Evolutionary conservation across 2,888 invertebrate genomes (phyloP).

Genomic region (Chloromyia formosa): DNA sequence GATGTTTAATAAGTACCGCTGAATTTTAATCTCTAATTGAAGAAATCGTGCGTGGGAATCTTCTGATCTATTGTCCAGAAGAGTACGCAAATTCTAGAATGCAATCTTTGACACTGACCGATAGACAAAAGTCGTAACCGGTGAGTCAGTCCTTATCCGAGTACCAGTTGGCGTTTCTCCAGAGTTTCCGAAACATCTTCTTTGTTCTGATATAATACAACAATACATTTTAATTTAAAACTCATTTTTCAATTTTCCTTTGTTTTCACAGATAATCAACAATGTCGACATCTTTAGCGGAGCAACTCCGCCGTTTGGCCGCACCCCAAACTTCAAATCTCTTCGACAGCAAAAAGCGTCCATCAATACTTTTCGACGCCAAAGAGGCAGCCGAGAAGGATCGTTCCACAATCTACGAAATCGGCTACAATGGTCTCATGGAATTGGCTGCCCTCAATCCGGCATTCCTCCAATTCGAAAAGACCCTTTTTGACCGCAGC

Average conservation of each 20-base stretch:
- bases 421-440: constrained; percentile 85
- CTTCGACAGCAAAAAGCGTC: constrained; percentile 73
- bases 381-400: constrained; percentile 90
- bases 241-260: constrained; percentile 8
- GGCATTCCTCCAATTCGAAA: constrained; percentile 77
- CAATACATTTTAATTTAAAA: too few species aligned
- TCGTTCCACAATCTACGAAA: constrained; percentile 83
- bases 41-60: too few species aligned
- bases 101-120: too few species aligned
- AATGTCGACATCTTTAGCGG: constrained; percentile 78
- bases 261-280: constrained; percentile 41
- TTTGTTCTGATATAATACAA: too few species aligned
- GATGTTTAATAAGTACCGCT: too few species aligned
- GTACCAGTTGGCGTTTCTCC: too few species aligned
- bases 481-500: constrained; percentile 78
- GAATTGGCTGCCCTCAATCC: constrained; percentile 80
- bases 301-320: constrained; percentile 78
- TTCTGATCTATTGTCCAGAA: too few species aligned
- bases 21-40: too few species aligned
- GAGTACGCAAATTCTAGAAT: too few species aligned
- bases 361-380: constrained; percentile 88
- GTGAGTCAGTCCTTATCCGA: too few species aligned
- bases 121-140: too few species aligned
- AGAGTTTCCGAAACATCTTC: too few species aligned
- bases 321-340: constrained; percentile 79